Base-by-base conservation (phyloP, 2,797 vertebrate genomes). In the Podarcis lilfordi region DNA sequence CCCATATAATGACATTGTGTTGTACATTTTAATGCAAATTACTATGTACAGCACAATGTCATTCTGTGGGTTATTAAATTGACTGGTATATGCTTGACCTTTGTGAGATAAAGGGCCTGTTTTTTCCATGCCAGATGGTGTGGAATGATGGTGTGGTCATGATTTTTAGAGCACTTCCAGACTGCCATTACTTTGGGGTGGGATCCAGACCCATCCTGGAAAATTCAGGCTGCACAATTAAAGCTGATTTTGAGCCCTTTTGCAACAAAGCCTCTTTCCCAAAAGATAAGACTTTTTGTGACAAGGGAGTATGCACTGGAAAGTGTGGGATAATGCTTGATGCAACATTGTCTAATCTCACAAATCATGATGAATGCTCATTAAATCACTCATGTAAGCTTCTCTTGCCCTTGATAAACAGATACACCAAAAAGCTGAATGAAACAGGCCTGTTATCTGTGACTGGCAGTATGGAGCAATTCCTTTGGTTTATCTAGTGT, bases 81-180 rank as follows among this genome's bases (percentile, higher is more conserved):
- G 76, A 43, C 29, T 74, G 9, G 32, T 43, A 61, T 59, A 55
- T 2, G 50, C 50, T 50, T 37, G 35, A 8, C 6, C 23, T 64
- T 69, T 27, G 27, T 25, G 40, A 27, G 61, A 66, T 19, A 21
- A 45, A 85, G 75, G 66, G 8, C 5, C 50, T n/a, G 8, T n/a
- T 45, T 78, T 37, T 21, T 35, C 13, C 35, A n/a, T 25, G 50
- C 40, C 25, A 55, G 50, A 55, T 55, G 50, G 50, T 13, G 11
- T 50, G 45, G 45, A 50, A 50, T 50, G 45, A 50, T 50, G 11
- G 45, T 15, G 50, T 55, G 50, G 13, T 13, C 50, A 55, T 91
- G 81, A 76, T 89, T 88, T 80, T 86, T 74, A 50, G 85, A 80
- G 88, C 61, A 5, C 61, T 64, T 64, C 61, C 61, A 64, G 61